Base-by-base conservation (phyloP, 2,797 vertebrate species). In the Coregonus sp. region DNA sequence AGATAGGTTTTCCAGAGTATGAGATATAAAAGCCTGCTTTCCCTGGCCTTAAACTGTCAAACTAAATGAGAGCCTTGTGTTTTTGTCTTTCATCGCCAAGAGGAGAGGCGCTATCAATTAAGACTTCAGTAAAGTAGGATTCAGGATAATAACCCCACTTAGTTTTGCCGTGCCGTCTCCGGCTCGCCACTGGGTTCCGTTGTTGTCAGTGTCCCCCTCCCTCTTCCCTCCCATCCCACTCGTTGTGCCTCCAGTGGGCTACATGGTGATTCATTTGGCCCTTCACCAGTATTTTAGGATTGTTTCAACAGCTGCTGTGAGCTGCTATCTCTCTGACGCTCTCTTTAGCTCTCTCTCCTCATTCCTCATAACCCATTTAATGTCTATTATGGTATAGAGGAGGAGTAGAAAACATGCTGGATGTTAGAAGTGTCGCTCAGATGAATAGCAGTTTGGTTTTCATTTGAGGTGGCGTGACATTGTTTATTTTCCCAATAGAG, bases 221-320 rank as follows among this genome's bases (percentile, higher is more conserved):
- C 54, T 25, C 9, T 11, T 6, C 11, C 14, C 56, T 63, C n/a
- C 31, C 20, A 11, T 63, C 35, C n/a, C 16, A 51, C 33, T 61
- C 25, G 52, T 37, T n/a, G 3, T n/a, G 52, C 18, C 54, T n/a
- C 72, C 72, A 16, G 50, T 72, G 70, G 70, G 47, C 18, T 47
- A 52, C 20, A 25, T n/a, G 51, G 40, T 80, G 85, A 79, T 80
- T 87, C 15, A 82, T 85, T 75, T 70, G 37, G 51, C 67, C n/a
- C 40, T 11, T 51, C 31, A 18, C 11, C 65, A 2, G 73, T 16
- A 14, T 15, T 54, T 63, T 25, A 14, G 47, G 72, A 78, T 80
- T 68, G 65, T 76, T 77, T 70, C 56, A 78, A 72, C 75, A 73
- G 78, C 86, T 78, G 54, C 73, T 79, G 35, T 59, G 12, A 63